Percentiles rank a stretch among this genome's conserved stretches.
Evolutionary conservation across 2,888 invertebrate genomes (phyloP).

Genomic region (Chrysina gloriosa): DNA sequence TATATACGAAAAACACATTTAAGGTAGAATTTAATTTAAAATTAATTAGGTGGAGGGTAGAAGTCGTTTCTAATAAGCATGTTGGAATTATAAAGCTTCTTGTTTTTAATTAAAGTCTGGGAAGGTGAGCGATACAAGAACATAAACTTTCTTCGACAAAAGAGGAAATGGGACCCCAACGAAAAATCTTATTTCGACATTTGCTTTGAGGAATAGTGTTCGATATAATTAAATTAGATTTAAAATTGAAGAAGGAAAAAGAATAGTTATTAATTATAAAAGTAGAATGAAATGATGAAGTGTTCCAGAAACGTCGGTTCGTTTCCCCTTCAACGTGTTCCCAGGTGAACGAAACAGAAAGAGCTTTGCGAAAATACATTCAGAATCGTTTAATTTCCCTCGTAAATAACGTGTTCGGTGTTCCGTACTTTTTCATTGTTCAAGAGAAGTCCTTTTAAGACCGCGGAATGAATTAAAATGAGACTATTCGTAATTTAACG

Average conservation of each 20-base stretch:
- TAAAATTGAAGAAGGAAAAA: no score
- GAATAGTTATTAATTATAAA: no score
- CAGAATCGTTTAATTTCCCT: conserved; percentile 56
- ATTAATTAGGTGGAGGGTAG: conserved; percentile 18
- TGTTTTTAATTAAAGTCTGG: conserved; percentile 31
- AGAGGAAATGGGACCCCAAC: not conserved
- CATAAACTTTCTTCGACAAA: not conserved
- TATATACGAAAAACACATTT: conserved; percentile 15
- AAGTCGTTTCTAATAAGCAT: conserved; percentile 15
- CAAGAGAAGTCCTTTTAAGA: conserved; percentile 45
- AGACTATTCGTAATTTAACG: conserved; percentile 46
- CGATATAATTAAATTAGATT: no score
- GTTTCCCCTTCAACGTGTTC: conserved; percentile 43
- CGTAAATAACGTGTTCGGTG: conserved; percentile 51
- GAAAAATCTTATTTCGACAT: not conserved
- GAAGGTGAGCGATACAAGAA: not conserved
- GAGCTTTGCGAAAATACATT: conserved; percentile 49
- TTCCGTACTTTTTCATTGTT: conserved; percentile 45
- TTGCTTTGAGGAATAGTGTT: no score
- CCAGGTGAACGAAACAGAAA: conserved; percentile 52
- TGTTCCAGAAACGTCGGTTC: no score
- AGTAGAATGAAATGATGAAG: no score
- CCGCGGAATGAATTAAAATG: conserved; percentile 47
- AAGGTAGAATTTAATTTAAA: conserved; percentile 33
- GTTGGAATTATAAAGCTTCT: conserved; percentile 29